Base-by-base conservation (phyloP, 2,797 vertebrate genomes). In the Sciurus vulgaris region DNA sequence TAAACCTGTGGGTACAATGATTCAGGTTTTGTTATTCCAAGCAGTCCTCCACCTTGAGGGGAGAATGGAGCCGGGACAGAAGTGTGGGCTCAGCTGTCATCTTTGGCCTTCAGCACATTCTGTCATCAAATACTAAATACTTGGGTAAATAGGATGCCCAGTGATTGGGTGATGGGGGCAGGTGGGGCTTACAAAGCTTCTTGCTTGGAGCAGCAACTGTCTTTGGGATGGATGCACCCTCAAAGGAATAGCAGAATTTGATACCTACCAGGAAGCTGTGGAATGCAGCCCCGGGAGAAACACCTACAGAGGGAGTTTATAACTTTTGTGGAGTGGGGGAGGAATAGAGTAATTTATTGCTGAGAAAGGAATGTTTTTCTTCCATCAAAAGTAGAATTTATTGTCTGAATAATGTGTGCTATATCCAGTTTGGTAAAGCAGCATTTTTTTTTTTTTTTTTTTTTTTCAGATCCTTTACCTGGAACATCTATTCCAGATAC, bases 211-310 rank as follows among this genome's bases (percentile, higher is more conserved):
- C 79, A 67, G 78, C 69, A 72, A 6, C 91, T 96, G 91, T 63
- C 93, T 93, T 63, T 28, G 12, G 54, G 78, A 73, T 86, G 83
- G 92, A 67, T 54, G 49, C 28, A 54, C 65, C 76, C 74, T 88
- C 69, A n/a, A 26, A 91, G 28, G 73, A 30, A 33, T 18, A 83
- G 73, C 74, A 87, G 17, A 96, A 13, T 26, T 74, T 91, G 96
- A 7, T 11, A 87, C 73, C 86, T 92, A 73, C n/a, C 41, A 1
- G 76, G 74, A 1, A 18, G 78, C 20, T 59, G 69, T 93, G 96
- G 97, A 98, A 65, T 89, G 49, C 86, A 93, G 95, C 96, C 90
- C 76, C 63, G 35, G 95, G 96, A 95, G 61, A 91, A 49, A 79
- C 11, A 74, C 61, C 35, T 86, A 79, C 94, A 83, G 41, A 49